Evolutionary conservation across 2,888 invertebrate genomes (phyloP), one percentile per base, ranked within the genome.

Genomic region (Bimastos eiseni): DNA sequence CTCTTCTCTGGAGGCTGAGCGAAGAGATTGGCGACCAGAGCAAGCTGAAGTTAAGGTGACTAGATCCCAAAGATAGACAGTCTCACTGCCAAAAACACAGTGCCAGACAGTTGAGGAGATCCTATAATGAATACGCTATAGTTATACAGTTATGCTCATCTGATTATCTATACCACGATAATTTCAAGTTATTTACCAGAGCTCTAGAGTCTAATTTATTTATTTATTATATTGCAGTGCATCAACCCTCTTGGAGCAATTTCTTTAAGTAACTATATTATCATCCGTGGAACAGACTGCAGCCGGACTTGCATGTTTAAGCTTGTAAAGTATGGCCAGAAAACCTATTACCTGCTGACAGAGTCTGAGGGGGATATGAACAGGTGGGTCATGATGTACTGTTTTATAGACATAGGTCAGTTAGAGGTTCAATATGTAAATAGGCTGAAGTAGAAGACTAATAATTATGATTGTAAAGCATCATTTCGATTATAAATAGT

Each of bases 231-330:
- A 70, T 91, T 92, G 17, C 91, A 94, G 95, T 94, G 94, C 33
- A 92, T 91, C n/a, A 94, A 94, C 95, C 98, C 98, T 91, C 97
- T 98, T 88, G 98, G 98, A 92, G 98, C 98, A 33, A 96, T 98
- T 92, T 97, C 97, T 96, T 96, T 98, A 92, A 96, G 97, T 88
- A 97, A 97, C 94, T 98, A 98, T 95, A 96, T 96, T 91, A 96
- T 98, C 19, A 95, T 96, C 89, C 95, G 96, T 90, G 96, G 96
- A 84, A 96, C 96, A 89, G 97, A 95, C 89, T 92, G 93, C 2
- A 94, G 93, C 91, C 94, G 94, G 91, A 94, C 94, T 55, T 94
- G 93, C 92, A 94, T 94, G 90, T 95, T 95, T 92, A 95, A 94
- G 91, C 94, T 95, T 17, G 94, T 94, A 92, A 95, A 95, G 92